Evolutionary conservation across 2,797 vertebrate species (phyloP), one percentile per base, ranked within the genome.

Genomic region (Avahi laniger): DNA sequence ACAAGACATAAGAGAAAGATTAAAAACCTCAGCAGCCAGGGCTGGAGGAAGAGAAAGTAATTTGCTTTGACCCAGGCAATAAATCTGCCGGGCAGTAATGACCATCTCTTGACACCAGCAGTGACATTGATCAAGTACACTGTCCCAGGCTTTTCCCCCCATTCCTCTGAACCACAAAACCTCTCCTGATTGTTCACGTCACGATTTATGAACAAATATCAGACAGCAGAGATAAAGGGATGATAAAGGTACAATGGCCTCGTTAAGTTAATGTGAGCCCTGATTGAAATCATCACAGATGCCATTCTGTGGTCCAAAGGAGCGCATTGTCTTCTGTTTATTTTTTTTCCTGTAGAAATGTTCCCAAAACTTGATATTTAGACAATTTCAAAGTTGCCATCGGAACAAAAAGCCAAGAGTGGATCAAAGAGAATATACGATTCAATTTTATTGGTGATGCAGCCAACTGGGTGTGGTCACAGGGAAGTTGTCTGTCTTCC

Each of bases 31-130:
- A 0, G 67, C 65, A 91, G 84, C 87, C 54, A 90, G 83, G 90
- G 94, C 92, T 96, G 35, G 65, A 96, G 96, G 97, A 98, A 98
- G 96, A 96, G 96, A 97, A 98, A 98, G 98, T 97, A 97, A 98
- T 98, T 98, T 98, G 89, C 96, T 98, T 91, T 97, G 98, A 98
- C 98, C 98, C 90, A 95, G 98, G 97, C 98, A 93, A 98, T 98
- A 98, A 98, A 98, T 99, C 98, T 98, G 78, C 96, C 2, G 43
- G 96, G 97, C 97, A 97, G 85, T 98, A 98, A 98, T 97, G 98
- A 96, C 98, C 97, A 94, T 97, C 95, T 97, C 98, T 84, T 96
- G 97, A 98, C 98, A 98, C 96, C 20, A 4, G 10, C 85, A 11
- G 96, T 98, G 98, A 97, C 97, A 95, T 75, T 98, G 98, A 98